Percentiles rank a stretch among this genome's conserved stretches.
Conservation (phyloP, 2,113 vertebrate genomes). For the Caracal caracal region DNA sequence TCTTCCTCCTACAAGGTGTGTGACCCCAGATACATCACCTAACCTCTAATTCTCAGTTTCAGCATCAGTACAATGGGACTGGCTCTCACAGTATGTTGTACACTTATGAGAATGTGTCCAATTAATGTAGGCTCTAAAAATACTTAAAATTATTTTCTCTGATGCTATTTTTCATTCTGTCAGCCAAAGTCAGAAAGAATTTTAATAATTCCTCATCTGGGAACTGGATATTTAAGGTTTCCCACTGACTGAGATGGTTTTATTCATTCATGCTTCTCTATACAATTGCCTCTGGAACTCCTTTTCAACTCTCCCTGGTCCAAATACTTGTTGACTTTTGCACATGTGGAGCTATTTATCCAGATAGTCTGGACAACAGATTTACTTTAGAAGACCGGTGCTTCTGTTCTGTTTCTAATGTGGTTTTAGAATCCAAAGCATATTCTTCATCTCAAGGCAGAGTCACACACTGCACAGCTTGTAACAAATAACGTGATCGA, state of each 20-base stretch:
- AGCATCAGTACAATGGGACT: not conserved
- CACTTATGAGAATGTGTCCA: conserved; percentile 8
- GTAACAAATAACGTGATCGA: conserved; percentile 46
- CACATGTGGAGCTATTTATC: conserved; percentile 44
- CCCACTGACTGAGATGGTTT: not conserved
- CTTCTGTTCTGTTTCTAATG: conserved; percentile 58
- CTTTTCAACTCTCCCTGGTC: not conserved
- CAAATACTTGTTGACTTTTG: conserved; percentile 37
- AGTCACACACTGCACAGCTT: not conserved
- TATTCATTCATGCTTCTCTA: conserved; percentile 44
- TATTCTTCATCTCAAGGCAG: not conserved
- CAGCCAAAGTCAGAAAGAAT: conserved; percentile 15
- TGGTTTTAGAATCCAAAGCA: conserved; percentile 29
- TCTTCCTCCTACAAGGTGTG: not conserved
- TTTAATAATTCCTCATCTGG: conserved; percentile 38
- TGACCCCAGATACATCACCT: not conserved
- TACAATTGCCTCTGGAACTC: not conserved
- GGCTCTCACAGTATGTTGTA: not conserved
- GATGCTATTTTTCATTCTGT: not conserved
- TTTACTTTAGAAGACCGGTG: not conserved
- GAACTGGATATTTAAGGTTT: conserved; percentile 40
- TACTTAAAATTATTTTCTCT: conserved; percentile 38
- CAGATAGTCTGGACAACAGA: conserved; percentile 13
- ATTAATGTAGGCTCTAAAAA: conserved; percentile 42
- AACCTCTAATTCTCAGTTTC: not conserved